phyloP scores from a whole-genome alignment of 2,797 vertebrate species.

The Glyptemys insculpta region DNA sequence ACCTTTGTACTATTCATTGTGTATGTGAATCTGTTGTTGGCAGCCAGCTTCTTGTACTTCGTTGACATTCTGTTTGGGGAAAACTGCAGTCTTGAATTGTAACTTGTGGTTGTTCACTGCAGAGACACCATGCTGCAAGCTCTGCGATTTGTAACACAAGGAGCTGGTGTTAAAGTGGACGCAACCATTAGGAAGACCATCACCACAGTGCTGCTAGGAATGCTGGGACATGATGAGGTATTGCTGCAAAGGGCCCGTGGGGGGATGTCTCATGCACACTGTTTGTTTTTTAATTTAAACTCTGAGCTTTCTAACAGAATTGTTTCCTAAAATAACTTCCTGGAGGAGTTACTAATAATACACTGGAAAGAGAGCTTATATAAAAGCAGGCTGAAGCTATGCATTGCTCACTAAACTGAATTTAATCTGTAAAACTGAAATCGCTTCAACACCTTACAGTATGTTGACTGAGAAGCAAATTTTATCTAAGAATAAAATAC shows the following conservation, averaged over 20 bases:
- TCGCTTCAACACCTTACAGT: background rate
- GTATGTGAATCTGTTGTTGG: background rate
- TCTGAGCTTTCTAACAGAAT: background rate
- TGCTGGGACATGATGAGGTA: slow-evolving; percentile 99
- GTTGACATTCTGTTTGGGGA: rapidly evolving
- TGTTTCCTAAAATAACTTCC: slow-evolving; percentile 15
- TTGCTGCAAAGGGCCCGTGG: background rate
- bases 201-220: slow-evolving; percentile 89
- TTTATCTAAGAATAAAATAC: background rate
- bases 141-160: slow-evolving; percentile 94
- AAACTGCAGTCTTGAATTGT: background rate
- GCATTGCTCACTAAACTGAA: background rate
- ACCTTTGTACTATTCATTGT: background rate
- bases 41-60: background rate
- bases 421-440: background rate
- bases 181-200: slow-evolving; percentile 92
- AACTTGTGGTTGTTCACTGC: background rate
- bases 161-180: slow-evolving; percentile 96
- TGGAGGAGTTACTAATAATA: background rate
- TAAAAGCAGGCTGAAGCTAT: background rate
- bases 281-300: background rate
- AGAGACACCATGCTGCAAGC: slow-evolving; percentile 99
- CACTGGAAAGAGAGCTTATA: background rate
- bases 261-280: background rate
- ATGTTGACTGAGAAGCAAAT: background rate